Evolutionary conservation across 2,888 invertebrate genomes (phyloP), one percentile per base, ranked within the genome.

Genomic region (Chrysolina haemoptera): DNA sequence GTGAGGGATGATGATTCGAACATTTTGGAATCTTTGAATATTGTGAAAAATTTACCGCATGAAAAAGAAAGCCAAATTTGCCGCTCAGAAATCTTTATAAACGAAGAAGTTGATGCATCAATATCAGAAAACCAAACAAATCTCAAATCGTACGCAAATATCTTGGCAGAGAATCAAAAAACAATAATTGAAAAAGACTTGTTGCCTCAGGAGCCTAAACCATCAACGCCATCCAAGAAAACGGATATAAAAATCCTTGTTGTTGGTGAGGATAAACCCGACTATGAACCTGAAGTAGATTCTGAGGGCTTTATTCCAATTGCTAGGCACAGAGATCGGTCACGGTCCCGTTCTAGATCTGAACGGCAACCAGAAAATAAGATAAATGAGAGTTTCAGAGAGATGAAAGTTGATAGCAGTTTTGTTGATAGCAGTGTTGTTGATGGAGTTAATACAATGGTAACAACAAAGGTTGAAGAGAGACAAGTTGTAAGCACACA

Each of bases 291-390:
- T 16, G 69, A 75, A 64, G 74, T 75, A 22, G 84, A 84, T 77
- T 35, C 80, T 9, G 83, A 85, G 72, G 85, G 84, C 11, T 86
- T 86, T 70, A 82, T 84, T 40, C 74, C 82, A 18, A 79, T 85
- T 14, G 68, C 80, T 35, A 78, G 76, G 16, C 81, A 50, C 18
- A 53, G 67, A 18, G 48, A 67, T 8, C 76, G 85, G 53, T 80
- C 82, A 18, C 81, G 86, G 76, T 85, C 85, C 1, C 77, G 84
- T 62, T 86, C 86, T 20, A 76, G 82, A 35, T 81, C 82, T 10
- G 59, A 59, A 1, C 10, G 35, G 27, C 35, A 59, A 14, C 22
- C 11, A 74, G 62, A 75, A 53, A 48, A 46, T 20, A 48, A 65
- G 20, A 41, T 68, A 16, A 48, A 70, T 63, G 71, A 27, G 4